Evolutionary conservation across 92 coral and sea anemone species (phyloP).

Genomic region (Porites cylindrica): DNA sequence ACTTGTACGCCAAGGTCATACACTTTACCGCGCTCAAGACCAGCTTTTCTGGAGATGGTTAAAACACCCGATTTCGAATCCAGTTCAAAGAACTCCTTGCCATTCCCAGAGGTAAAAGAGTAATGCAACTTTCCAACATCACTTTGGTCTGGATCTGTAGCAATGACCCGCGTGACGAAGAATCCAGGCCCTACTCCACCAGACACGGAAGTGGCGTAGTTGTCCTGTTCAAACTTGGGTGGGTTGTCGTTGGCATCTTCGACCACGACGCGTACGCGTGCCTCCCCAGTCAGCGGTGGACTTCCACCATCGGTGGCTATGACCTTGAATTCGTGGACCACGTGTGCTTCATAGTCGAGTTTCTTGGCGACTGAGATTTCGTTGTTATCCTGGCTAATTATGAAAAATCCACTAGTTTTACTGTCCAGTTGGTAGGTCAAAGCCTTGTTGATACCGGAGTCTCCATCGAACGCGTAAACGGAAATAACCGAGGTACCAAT

Average conservation of each 20-base stretch:
- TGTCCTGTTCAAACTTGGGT: slow-evolving; percentile 83
- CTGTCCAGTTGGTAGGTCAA: slow-evolving; percentile 75
- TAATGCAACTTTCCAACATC: slow-evolving; percentile 82
- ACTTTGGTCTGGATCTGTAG: slow-evolving; percentile 92
- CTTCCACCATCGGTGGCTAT: slow-evolving; percentile 88
- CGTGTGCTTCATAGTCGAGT: slow-evolving; percentile 88
- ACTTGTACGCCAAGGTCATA: slow-evolving; percentile 83
- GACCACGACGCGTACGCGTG: slow-evolving; percentile 87
- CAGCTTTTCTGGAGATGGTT: slow-evolving; percentile 82
- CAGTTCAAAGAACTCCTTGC: slow-evolving; percentile 76
- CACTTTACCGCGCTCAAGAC: slow-evolving; percentile 88
- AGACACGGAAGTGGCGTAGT: slow-evolving; percentile 91
- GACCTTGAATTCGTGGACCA: slow-evolving; percentile 82
- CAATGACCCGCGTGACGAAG: slow-evolving; percentile 94
- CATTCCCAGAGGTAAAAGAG: slow-evolving; percentile 76
- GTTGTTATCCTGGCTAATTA: slow-evolving; percentile 70
- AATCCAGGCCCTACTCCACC: slow-evolving; percentile 96
- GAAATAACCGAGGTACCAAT: slow-evolving; percentile 80
- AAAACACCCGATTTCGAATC: slow-evolving; percentile 90
- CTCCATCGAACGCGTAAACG: slow-evolving; percentile 85
- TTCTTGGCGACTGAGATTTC: slow-evolving; percentile 72
- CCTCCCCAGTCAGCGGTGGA: slow-evolving; percentile 92
- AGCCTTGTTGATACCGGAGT: slow-evolving; percentile 85
- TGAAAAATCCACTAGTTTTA: slow-evolving; percentile 68
- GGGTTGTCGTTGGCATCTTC: slow-evolving; percentile 95